These are phyloP conservation scores for Mizuhopecten yessoensis DNA, from an alignment of 1,140 invertebrate genomes.

Conservation along the genomic window DNA sequence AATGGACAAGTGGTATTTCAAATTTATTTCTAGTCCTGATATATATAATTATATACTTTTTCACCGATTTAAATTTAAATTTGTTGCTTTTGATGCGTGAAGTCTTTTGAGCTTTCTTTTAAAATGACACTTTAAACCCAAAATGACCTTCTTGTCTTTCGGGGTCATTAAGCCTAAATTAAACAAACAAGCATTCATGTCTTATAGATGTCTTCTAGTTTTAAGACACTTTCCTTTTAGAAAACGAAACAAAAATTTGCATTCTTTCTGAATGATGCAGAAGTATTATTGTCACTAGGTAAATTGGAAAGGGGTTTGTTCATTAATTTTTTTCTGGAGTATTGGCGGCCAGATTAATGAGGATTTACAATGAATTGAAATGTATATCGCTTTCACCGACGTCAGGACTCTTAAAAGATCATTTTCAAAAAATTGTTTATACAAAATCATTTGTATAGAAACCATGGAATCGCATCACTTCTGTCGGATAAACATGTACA, in stretches of 20 bases:
- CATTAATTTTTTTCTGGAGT: conserved; percentile 21
- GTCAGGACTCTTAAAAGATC: neutral
- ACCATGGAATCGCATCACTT: neutral
- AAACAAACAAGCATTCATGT: too few relatives aligned
- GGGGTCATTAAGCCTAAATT: too few relatives aligned
- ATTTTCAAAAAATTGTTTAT: neutral
- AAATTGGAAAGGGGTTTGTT: neutral
- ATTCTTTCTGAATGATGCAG: neutral
- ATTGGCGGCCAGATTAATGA: neutral
- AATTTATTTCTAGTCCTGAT: too few relatives aligned
- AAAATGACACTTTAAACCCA: too few relatives aligned
- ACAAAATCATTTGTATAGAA: neutral
- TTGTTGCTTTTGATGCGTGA: too few relatives aligned
- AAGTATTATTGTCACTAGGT: neutral
- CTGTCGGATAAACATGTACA: neutral
- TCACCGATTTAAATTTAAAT: too few relatives aligned
- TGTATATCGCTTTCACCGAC: neutral
- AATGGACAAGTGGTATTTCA: too few relatives aligned
- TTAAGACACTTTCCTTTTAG: neutral
- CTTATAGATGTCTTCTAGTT: too few relatives aligned
- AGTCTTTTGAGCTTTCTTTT: too few relatives aligned
- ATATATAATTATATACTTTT: too few relatives aligned
- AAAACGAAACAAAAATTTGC: neutral
- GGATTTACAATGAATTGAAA: neutral
- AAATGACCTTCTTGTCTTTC: too few relatives aligned